Evolutionary conservation across 2,797 vertebrate genomes (phyloP), one percentile per base, ranked within the genome.

Genomic region (Microcaecilia unicolor): DNA sequence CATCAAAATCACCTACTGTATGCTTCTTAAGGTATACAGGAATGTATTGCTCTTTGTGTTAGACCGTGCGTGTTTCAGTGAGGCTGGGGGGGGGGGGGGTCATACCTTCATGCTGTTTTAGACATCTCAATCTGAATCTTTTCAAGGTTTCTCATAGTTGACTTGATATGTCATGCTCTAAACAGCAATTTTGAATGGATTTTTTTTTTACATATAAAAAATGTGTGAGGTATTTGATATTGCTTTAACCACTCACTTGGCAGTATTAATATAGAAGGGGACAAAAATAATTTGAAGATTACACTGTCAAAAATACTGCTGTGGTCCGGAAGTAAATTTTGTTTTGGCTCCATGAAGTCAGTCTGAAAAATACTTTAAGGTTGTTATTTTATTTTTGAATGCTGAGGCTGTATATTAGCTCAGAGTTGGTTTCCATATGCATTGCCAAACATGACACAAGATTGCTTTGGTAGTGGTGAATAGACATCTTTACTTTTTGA

Each of bases 221-320:
- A 39, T 37, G 22, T 14, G 7, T 7, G 16, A 14, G 8, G 18
- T 49, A 32, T 19, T 27, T 37, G 23, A 16, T 41, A 7, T 26
- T 48, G 8, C 26, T 44, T 48, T 44, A 23, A 44, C 34, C 24
- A 22, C 38, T 44, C 17, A 15, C n/a, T 45, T 42, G 55, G 53
- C 17, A 60, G 49, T 34, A 32, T 4, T 48, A 35, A 34, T 4
- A 9, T 37, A 21, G 35, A 49, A 47, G 44, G 38, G 31, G n/a
- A n/a, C 43, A 15, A 43, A 10, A 21, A 6, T 34, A 28, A 25
- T 25, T 31, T 41, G 30, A 25, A 43, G 39, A 52, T 20, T 46
- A 12, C 28, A 24, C 48, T 18, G 31, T 40, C n/a, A n/a, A n/a
- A 30, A 38, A 18, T 22, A n/a, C 11, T 9, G 14, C 45, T 51